A percentile compares a stretch with the other conserved stretches of the same genome.
These are phyloP conservation scores for Lophura nycthemera DNA, from an alignment of 2,113 vertebrate species.

Conservation along the genomic window DNA sequence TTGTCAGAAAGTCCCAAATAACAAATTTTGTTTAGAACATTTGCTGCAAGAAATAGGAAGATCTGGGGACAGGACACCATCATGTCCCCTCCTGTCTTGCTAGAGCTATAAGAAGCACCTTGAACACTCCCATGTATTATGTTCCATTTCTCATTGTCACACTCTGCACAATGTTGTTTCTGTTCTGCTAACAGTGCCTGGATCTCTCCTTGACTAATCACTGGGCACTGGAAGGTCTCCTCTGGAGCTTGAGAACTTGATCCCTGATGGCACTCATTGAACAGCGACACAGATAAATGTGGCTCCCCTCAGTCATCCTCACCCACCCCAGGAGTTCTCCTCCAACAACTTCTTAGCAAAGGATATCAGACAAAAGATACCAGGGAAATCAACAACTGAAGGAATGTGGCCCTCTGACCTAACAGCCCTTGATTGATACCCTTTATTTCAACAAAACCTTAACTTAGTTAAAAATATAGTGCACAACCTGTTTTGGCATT, in stretches of 20 bases:
- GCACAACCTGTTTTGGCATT: slow-evolving; percentile 58
- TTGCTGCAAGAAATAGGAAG: neutral
- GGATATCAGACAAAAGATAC: slow-evolving; percentile 58
- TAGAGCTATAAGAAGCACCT: neutral
- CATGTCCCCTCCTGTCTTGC: neutral
- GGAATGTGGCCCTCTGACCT: slow-evolving; percentile 66
- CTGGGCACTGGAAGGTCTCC: slow-evolving; percentile 1
- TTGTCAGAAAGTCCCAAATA: neutral
- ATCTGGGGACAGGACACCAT: neutral
- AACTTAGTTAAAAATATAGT: slow-evolving; percentile 24
- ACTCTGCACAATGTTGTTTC: slow-evolving; percentile 22
- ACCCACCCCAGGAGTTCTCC: slow-evolving; percentile 25
- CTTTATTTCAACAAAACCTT: slow-evolving; percentile 67
- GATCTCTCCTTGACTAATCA: slow-evolving; percentile 42
- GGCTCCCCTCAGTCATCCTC: slow-evolving; percentile 44
- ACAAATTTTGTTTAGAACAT: neutral
- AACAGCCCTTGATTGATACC: slow-evolving; percentile 54
- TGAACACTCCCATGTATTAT: neutral
- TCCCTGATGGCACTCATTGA: neutral
- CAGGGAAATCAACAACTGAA: slow-evolving; percentile 50
- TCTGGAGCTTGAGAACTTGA: slow-evolving; percentile 68
- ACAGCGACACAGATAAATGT: neutral
- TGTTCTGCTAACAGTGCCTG: slow-evolving; percentile 43
- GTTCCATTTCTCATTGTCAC: slow-evolving; percentile 27
- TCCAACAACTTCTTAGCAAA: slow-evolving; percentile 21